Percentiles rank a stretch among this genome's conserved stretches.
phyloP scores from a whole-genome alignment of 2,113 vertebrate species.

The Pseudorectes ferrugineus region DNA sequence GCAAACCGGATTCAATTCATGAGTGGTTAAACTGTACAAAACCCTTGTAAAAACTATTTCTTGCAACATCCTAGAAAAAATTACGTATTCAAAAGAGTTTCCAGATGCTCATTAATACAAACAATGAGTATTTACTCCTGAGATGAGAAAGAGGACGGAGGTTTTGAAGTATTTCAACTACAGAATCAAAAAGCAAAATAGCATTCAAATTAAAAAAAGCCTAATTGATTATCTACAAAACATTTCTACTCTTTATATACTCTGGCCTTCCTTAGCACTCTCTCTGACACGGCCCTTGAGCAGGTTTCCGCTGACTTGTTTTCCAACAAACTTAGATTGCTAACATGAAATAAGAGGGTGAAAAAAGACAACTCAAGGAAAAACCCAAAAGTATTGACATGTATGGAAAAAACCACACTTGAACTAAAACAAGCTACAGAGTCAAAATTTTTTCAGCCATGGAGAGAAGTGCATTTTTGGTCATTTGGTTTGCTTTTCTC shows the following conservation, averaged over 20 bases:
- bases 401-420: neutral
- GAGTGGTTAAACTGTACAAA: neutral
- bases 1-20: neutral
- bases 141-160: neutral
- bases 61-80: neutral
- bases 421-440: neutral
- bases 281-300: too few species aligned
- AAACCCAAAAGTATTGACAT: fast-evolving
- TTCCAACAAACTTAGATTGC: too few species aligned
- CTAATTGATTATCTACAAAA: neutral
- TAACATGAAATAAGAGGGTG: neutral
- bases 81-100: neutral
- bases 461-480: neutral
- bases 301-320: too few species aligned
- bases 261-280: neutral
- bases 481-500: neutral
- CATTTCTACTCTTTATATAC: neutral
- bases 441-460: neutral
- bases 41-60: neutral
- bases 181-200: neutral
- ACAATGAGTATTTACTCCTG: neutral
- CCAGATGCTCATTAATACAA: neutral
- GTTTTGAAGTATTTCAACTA: neutral
- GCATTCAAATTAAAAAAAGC: neutral
- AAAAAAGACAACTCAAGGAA: neutral